Base-by-base conservation (phyloP, 2,797 vertebrate species). In the Leptodactylus fallax region DNA sequence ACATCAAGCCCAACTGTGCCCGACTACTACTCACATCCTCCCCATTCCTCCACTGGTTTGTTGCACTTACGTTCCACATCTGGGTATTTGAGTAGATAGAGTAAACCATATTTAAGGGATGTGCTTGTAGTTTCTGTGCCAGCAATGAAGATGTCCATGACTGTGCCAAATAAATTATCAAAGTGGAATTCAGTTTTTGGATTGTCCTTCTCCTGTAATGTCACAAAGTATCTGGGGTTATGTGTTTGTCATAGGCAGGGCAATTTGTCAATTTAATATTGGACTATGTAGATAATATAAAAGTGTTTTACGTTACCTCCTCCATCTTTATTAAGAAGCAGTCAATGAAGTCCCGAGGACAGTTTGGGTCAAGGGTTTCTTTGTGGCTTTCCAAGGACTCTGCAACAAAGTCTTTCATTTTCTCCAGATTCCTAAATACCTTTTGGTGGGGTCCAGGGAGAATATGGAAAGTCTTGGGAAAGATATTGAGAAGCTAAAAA, bases 401-500 rank as follows among this genome's bases (percentile, higher is more conserved):
- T 27, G 6, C 89, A 78, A 96, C 79, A 87, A 96, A 96, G 8
- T 3, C 6, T 12, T 47, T 7, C 27, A 96, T 92, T 69, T 92
- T 65, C 0, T 3, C 4, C 8, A 96, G 95, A 91, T 96, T 95
- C 67, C 0, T 0, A 47, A 92, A 93, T 3, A 97, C 90, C 10
- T 85, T 94, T 81, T 95, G 94, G 81, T 97, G 96, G 11, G 93
- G 94, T 7, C 96, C 95, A 0, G 95, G 96, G 45, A 96, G 90
- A 93, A 90, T 0, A 92, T 87, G 87, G 96, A 60, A n/a, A 95
- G 60, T 19, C 90, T 53, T 49, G 95, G 95, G 71, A 93, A 95
- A 25, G 19, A 81, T 88, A 63, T 95, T 93, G 71, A 95, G 94
- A 36, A 96, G 90, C 94, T 96, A 86, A 53, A 21, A 21, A 53